phyloP scores from a whole-genome alignment of 2,888 invertebrate species.

The Caprella mutica region DNA sequence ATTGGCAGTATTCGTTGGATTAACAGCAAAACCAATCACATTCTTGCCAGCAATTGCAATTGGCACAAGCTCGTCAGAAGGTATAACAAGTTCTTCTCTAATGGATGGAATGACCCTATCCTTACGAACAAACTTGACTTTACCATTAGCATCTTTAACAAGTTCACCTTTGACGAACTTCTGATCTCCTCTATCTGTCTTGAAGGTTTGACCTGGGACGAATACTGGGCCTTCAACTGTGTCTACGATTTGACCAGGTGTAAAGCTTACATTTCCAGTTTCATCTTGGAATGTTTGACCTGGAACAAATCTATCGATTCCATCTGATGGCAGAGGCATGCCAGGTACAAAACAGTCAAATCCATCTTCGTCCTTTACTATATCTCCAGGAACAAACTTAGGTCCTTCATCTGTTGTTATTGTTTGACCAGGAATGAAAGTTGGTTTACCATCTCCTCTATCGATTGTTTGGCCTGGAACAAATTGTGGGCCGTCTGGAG shows the following conservation, averaged over 20 bases:
- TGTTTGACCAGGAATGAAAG: conserved; percentile 58
- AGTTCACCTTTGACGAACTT: conserved; percentile 60
- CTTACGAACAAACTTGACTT: conserved; percentile 47
- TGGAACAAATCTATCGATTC: conserved; percentile 52
- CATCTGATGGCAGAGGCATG: conserved; percentile 51
- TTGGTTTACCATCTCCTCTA: conserved; percentile 38
- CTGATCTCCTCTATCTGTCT: conserved; percentile 43
- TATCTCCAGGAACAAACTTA: conserved; percentile 63
- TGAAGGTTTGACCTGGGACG: conserved; percentile 35
- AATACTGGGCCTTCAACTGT: conserved; percentile 46
- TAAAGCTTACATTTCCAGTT: conserved; percentile 23
- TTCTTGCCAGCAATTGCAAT: conserved; percentile 24
- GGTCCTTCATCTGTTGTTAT: conserved; percentile 57
- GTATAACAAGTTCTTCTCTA: conserved; percentile 28
- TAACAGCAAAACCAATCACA: conserved; percentile 29
- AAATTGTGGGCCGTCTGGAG: conserved; percentile 33
- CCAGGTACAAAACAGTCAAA: conserved; percentile 46
- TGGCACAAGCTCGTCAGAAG: conserved; percentile 24
- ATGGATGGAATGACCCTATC: conserved; percentile 14
- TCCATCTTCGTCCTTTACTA: conserved; percentile 41
- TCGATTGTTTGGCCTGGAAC: conserved; percentile 35
- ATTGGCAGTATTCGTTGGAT: conserved; percentile 24
- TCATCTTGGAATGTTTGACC: conserved; percentile 50
- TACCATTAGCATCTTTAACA: conserved; percentile 55
- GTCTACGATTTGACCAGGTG: conserved; percentile 40